Percentiles rank a stretch among this genome's conserved stretches.
Evolutionary conservation across 2,113 vertebrate species (phyloP).

Genomic region (Bufo bufo): DNA sequence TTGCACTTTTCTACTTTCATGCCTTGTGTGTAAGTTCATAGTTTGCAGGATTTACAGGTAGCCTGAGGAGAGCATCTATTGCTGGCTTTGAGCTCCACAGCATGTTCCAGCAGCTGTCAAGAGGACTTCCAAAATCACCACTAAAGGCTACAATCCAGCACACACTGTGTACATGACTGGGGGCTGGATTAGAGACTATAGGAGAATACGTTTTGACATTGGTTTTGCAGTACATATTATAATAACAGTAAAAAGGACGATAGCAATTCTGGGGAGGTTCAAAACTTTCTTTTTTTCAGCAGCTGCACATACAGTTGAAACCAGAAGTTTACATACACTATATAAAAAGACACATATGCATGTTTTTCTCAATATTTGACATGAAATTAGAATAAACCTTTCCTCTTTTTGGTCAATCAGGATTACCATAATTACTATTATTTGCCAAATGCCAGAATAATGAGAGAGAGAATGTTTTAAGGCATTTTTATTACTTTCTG

Average conservation of each 20-base stretch:
- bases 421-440: too few species aligned
- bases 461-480: too few species aligned
- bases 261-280: not conserved
- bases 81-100: not conserved
- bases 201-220: conserved; percentile 24
- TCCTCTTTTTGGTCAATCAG: too few species aligned
- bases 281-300: not conserved
- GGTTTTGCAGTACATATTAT: not conserved
- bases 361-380: too few species aligned
- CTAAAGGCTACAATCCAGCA: not conserved
- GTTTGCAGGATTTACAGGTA: conserved; percentile 14
- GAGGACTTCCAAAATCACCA: not conserved
- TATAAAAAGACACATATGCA: too few species aligned
- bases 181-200: not conserved
- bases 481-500: too few species aligned
- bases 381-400: too few species aligned
- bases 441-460: too few species aligned
- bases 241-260: not conserved
- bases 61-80: not conserved
- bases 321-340: too few species aligned
- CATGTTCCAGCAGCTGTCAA: conserved; percentile 20
- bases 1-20: not conserved
- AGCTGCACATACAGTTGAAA: too few species aligned
- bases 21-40: not conserved
- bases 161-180: conserved; percentile 1